These are phyloP conservation scores for Sminthurinus aureus DNA, from an alignment of 2,888 invertebrate species.

Conservation along the genomic window DNA sequence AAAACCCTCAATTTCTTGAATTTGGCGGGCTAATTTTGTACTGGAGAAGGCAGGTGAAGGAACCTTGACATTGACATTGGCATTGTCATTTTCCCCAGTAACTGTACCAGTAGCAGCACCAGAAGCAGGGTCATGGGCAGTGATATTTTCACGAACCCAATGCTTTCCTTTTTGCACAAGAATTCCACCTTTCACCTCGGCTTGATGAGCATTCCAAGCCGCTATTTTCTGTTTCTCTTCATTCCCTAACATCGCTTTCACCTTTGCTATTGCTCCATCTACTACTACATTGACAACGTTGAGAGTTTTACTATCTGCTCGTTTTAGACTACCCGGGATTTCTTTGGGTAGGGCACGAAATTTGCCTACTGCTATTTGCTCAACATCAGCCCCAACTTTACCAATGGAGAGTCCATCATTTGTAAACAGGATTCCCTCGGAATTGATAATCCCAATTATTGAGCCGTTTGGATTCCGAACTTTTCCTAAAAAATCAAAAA, in stretches of 20 bases:
- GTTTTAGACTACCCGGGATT: neutral
- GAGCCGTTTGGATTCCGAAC: neutral
- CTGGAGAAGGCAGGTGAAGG: neutral
- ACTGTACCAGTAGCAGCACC: neutral
- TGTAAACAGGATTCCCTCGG: conserved; percentile 4
- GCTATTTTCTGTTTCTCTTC: neutral
- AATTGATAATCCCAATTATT: neutral
- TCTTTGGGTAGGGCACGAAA: conserved; percentile 20
- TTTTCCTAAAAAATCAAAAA: neutral
- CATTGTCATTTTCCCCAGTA: too few species aligned
- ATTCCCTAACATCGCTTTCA: neutral
- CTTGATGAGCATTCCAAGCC: conserved; percentile 6
- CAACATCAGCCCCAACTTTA: conserved; percentile 21
- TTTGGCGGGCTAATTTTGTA: conserved; percentile 13
- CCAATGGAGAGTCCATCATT: neutral
- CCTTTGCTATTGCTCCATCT: neutral
- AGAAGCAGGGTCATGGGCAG: neutral
- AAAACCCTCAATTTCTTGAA: conserved; percentile 12
- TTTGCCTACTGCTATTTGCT: conserved; percentile 21
- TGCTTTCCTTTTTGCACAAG: conserved; percentile 11
- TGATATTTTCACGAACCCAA: conserved; percentile 11
- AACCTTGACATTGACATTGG: too few species aligned
- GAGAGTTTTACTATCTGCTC: too few species aligned
- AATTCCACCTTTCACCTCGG: conserved; percentile 14
- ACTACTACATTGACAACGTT: neutral